phyloP scores from a whole-genome alignment of 2,888 invertebrate species.

The Drosophila multiciliata region DNA sequence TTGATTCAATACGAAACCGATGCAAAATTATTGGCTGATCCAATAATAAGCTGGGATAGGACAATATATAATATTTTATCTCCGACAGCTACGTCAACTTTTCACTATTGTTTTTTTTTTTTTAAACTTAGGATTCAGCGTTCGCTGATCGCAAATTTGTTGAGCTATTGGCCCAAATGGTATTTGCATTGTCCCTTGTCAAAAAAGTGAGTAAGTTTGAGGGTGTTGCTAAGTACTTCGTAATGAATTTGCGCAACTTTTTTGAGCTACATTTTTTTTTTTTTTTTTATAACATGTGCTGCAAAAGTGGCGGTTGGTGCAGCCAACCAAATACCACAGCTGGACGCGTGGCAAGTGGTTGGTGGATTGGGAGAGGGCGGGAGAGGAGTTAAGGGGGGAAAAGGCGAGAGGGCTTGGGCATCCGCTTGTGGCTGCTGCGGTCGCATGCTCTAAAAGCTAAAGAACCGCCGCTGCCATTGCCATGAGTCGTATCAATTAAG shows the following conservation, averaged over 20 bases:
- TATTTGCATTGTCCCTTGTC: constrained; percentile 1
- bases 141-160: neutral
- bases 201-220: neutral
- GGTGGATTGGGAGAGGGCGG: neutral
- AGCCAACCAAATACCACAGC: constrained; percentile 36
- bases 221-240: constrained; percentile 43
- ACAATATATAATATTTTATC: neutral
- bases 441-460: constrained; percentile 69
- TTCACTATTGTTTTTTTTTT: neutral
- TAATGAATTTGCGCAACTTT: constrained; percentile 35
- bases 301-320: constrained; percentile 56
- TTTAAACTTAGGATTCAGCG: neutral
- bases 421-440: constrained; percentile 56
- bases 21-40: neutral
- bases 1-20: neutral
- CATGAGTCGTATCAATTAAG: constrained; percentile 65
- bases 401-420: constrained; percentile 4
- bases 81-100: neutral
- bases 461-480: constrained; percentile 42
- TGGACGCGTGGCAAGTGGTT: constrained; percentile 8
- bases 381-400: neutral
- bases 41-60: neutral
- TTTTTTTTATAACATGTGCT: constrained; percentile 39
- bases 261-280: constrained; percentile 37
- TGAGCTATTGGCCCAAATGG: neutral